Conservation (phyloP, 2,113 vertebrate species). For the Potamarius usumacintae region DNA sequence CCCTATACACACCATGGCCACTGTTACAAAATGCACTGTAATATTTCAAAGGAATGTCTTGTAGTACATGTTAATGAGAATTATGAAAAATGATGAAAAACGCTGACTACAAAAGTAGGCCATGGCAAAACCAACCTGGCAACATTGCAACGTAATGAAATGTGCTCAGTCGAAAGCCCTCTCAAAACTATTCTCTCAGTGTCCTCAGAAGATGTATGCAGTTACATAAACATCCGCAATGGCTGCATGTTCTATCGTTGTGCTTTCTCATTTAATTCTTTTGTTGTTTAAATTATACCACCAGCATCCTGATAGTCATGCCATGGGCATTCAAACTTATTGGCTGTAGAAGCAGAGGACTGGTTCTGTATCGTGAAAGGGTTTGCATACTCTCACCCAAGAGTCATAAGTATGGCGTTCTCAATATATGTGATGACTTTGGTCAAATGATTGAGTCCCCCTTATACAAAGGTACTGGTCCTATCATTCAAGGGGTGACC, state of each 20-base stretch:
- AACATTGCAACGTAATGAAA: slow-evolving; percentile 7
- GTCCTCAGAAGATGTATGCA: background rate
- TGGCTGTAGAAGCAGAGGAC: background rate
- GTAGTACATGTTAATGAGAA: background rate
- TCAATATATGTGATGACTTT: background rate
- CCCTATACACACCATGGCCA: background rate
- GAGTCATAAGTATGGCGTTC: background rate
- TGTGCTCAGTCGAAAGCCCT: background rate
- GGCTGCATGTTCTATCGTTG: background rate
- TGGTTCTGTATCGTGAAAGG: background rate
- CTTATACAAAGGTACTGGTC: background rate
- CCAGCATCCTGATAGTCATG: background rate
- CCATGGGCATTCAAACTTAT: background rate
- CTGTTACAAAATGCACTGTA: background rate
- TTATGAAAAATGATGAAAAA: background rate
- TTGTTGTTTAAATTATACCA: background rate
- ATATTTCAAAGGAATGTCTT: slow-evolving; percentile 8
- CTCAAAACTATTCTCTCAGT: background rate
- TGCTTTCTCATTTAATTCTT: background rate
- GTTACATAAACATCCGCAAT: background rate
- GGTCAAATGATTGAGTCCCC: background rate
- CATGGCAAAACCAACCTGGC: background rate
- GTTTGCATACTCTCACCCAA: background rate
- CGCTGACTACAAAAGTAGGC: slow-evolving; percentile 1
- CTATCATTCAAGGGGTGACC: background rate